Percentiles rank a stretch among this genome's conserved stretches.
These are phyloP conservation scores for Hexactinellida sp. DNA, from an alignment of 37 sponge, comb jelly and placozoan genomes.

Conservation along the genomic window DNA sequence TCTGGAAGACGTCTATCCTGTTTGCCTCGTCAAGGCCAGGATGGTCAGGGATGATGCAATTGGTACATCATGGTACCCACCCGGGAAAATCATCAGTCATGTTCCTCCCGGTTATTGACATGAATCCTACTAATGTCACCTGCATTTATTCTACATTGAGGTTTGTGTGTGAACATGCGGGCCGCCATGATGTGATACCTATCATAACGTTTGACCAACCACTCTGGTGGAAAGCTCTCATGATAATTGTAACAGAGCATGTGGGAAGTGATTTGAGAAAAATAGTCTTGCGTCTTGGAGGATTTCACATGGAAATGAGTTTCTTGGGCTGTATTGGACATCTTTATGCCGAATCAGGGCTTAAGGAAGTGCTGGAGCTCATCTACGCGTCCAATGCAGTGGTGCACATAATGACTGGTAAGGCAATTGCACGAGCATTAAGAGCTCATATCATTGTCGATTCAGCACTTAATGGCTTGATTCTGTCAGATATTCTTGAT, in stretches of 20 bases:
- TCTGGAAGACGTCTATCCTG: background rate
- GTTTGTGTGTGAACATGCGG: no score
- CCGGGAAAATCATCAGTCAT: background rate
- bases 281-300: no score
- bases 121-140: background rate
- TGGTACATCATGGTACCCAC: constrained; percentile 5
- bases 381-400: background rate
- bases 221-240: no score
- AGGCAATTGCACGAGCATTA: background rate
- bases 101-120: background rate
- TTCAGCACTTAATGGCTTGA: constrained; percentile 7
- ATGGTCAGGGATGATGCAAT: constrained; percentile 23
- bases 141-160: background rate
- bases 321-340: constrained; percentile 20
- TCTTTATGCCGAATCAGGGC: constrained; percentile 17
- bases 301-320: no score
- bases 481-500: background rate
- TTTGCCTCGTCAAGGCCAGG: constrained; percentile 9
- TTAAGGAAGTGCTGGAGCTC: background rate
- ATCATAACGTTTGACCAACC: no score
- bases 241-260: no score
- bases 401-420: background rate
- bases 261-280: no score
- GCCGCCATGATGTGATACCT: no score
- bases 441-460: background rate